Percentiles rank a stretch among this genome's conserved stretches.
These are phyloP conservation scores for Muricea muricata DNA, from an alignment of 92 coral and sea anemone genomes.

Conservation along the genomic window DNA sequence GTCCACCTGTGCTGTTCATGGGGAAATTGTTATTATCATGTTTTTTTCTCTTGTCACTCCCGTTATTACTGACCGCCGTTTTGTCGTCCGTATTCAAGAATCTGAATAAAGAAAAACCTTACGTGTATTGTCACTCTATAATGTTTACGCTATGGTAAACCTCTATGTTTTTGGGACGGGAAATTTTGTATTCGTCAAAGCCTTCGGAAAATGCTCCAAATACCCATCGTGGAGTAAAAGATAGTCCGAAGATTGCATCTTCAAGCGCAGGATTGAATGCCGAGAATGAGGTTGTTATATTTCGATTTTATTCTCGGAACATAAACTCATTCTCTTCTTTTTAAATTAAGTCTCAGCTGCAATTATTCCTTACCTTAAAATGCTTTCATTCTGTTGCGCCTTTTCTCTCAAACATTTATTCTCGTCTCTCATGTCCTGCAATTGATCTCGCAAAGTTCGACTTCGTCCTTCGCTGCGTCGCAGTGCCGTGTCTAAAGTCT, in stretches of 20 bases:
- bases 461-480: constrained; percentile 18
- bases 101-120: background rate
- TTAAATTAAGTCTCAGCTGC: no score
- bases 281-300: no score
- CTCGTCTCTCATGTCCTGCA: constrained; percentile 40
- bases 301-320: no score
- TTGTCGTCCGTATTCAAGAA: background rate
- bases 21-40: background rate
- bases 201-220: no score
- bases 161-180: no score
- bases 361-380: constrained; percentile 19
- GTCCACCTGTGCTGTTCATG: background rate
- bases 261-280: no score
- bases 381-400: constrained; percentile 46
- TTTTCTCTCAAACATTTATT: constrained; percentile 34
- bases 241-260: no score
- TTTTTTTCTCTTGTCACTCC: background rate
- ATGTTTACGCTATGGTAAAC: background rate
- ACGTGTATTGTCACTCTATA: no score
- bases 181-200: no score
- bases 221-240: no score
- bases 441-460: background rate
- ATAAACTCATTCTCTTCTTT: no score
- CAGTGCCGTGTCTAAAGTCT: constrained; percentile 36
- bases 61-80: background rate